phyloP scores from a whole-genome alignment of 1,140 invertebrate species.

The Listronotus oregonensis region DNA sequence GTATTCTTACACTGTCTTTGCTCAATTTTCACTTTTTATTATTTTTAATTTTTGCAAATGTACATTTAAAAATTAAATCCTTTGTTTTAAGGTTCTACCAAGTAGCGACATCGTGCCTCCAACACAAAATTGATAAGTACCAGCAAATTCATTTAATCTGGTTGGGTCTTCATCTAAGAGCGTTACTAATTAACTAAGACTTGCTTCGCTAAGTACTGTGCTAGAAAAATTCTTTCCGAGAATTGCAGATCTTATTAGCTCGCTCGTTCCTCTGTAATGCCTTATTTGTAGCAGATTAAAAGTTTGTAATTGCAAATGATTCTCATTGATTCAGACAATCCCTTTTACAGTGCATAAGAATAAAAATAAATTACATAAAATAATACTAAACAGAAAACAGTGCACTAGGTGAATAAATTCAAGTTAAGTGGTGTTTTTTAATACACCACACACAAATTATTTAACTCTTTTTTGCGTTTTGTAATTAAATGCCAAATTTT shows the following conservation, averaged over 20 bases:
- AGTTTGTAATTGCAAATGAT: conserved; percentile 50
- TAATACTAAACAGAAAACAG: conserved; percentile 3
- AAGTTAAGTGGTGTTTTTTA: no score
- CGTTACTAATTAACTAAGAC: conserved; percentile 50
- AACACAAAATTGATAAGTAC: conserved; percentile 35
- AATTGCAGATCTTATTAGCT: conserved; percentile 41
- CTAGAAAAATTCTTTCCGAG: conserved; percentile 47
- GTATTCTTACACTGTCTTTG: no score
- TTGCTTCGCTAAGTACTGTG: conserved; percentile 44
- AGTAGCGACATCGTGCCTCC: conserved; percentile 47
- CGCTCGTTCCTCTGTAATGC: conserved; percentile 38
- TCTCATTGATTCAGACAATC: conserved; percentile 45
- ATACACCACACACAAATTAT: no score
- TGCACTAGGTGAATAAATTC: no score
- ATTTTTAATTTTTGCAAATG: no score
- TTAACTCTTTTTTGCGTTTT: no score
- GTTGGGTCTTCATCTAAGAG: conserved; percentile 31
- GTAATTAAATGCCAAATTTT: no score
- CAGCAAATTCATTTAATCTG: conserved; percentile 37
- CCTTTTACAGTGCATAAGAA: conserved; percentile 26
- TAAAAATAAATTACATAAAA: conserved; percentile 17
- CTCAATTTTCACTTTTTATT: no score
- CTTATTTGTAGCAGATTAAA: conserved; percentile 52
- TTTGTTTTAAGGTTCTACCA: not conserved
- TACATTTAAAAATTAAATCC: no score